Evolutionary conservation across 2,113 vertebrate species (phyloP), one percentile per base, ranked within the genome.

Genomic region (Chrysochloris asiatica): DNA sequence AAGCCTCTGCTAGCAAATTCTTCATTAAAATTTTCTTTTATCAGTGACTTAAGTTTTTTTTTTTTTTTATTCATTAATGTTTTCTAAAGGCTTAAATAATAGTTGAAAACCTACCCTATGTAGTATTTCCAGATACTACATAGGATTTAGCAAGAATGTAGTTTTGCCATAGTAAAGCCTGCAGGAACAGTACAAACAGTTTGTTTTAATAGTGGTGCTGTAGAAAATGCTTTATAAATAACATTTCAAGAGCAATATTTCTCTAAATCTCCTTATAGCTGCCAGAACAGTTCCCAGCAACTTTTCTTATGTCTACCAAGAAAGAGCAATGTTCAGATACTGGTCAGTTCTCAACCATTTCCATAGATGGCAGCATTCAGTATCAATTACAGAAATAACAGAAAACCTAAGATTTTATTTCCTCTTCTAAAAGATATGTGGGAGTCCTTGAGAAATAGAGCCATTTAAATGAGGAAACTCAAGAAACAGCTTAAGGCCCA

Each of bases 191-290:
- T 33, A 85, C 16, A 93, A 89, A 86, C 47, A 24, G 16, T 24
- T 90, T 54, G 16, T 69, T 76, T 94, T 83, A 24, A 63, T 89
- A 52, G 17, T 91, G 52, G 87, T 90, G 30, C 83, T 90, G 61
- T 79, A 92, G 48, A 88, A 85, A 95, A 93, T 61, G 26, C 43
- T 88, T 88, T 92, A 79, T 83, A 90, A 88, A 86, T 89, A 65
- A 80, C 26, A 84, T 83, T 91, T 93, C n/a, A 84, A 59, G 26
- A 59, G 26, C 1, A 0, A 1, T 85, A 24, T 69, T 95, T 94
- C 16, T 92, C 69, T 89, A 36, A 87, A 48, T 94, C 81, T 94
- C 54, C 59, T 86, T 82, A 56, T 61, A 88, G 28, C 24, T 86
- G 8, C 45, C 56, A 61, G 21, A 90, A 59, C 71, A 4, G 92